Base-by-base conservation (phyloP, 2,888 invertebrate species). In the Crossocerus cetratus region DNA sequence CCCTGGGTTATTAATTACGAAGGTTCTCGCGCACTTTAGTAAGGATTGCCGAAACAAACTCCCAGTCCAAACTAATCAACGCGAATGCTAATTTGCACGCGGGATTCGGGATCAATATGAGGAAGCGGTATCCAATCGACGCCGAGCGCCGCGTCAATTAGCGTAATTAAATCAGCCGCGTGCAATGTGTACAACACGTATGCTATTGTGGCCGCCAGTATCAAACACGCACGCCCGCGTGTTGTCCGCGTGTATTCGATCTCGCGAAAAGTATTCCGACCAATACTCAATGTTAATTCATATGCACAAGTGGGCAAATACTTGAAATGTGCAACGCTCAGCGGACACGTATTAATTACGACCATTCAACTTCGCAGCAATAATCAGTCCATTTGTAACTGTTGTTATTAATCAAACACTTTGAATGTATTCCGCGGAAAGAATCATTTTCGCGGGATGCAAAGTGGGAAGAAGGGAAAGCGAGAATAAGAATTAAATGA, bases 401-500 rank as follows among this genome's bases (percentile, higher is more conserved):
- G 5, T 5, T 32, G 32, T 32, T 32, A 32, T 11, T 32, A 32
- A 32, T n/a, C n/a, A n/a, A n/a, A n/a, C n/a, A n/a, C n/a, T n/a
- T n/a, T n/a, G n/a, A n/a, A n/a, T n/a, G n/a, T n/a, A n/a, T n/a
- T n/a, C n/a, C n/a, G n/a, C n/a, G n/a, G n/a, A n/a, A n/a, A n/a
- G n/a, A n/a, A n/a, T n/a, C n/a, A n/a, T n/a, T n/a, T n/a, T n/a
- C n/a, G n/a, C n/a, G n/a, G n/a, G n/a, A n/a, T n/a, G n/a, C n/a
- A n/a, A n/a, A n/a, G n/a, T n/a, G n/a, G n/a, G n/a, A n/a, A n/a
- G n/a, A n/a, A n/a, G n/a, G n/a, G n/a, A 32, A 32, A 5, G 32
- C 5, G 32, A 32, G 8, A 32, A 32, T 32, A 32, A 57, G 74
- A 75, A 79, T 81, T 76, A 77, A 72, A 72, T 66, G 72, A 69